Percentiles rank a stretch among this genome's conserved stretches.
phyloP scores from a whole-genome alignment of 1,140 invertebrate genomes.

The Maniola jurtina region DNA sequence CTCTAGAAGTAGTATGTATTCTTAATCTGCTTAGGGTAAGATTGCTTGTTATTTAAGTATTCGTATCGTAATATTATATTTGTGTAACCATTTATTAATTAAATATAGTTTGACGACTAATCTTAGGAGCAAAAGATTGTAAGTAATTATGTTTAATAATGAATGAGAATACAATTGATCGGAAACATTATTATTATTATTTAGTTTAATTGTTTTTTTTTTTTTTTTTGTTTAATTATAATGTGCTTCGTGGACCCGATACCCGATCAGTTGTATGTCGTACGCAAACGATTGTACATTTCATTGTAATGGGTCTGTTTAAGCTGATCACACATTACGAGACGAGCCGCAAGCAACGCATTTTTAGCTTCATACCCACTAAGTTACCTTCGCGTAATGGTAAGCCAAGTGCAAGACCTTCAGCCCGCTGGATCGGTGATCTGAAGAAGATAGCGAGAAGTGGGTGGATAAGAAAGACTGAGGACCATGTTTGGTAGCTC shows the following conservation, averaged over 20 bases:
- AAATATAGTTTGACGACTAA: constrained; percentile 28
- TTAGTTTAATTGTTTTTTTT: neutral
- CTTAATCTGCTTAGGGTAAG: constrained; percentile 49
- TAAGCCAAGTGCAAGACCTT: no score
- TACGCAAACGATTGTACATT: constrained; percentile 63
- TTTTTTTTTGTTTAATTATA: constrained; percentile 29
- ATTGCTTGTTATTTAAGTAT: constrained; percentile 58
- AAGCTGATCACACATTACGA: no score
- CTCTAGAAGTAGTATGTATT: constrained; percentile 27
- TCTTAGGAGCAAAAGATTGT: constrained; percentile 14
- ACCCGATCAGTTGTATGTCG: constrained; percentile 51
- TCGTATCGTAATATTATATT: constrained; percentile 39
- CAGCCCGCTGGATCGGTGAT: no score
- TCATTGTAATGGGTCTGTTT: constrained; percentile 68
- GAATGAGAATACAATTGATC: constrained; percentile 52
- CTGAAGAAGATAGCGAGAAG: no score
- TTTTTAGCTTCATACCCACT: no score
- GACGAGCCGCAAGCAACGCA: no score
- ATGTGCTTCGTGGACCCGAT: constrained; percentile 34
- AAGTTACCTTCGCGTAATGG: no score
- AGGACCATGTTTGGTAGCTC: no score
- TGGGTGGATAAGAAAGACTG: no score
- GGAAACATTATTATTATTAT: constrained; percentile 34
- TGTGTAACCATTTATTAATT: constrained; percentile 22
- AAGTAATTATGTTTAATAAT: constrained; percentile 2